Conservation (phyloP, 2,797 vertebrate genomes). For the Thripadectes ignobilis region DNA sequence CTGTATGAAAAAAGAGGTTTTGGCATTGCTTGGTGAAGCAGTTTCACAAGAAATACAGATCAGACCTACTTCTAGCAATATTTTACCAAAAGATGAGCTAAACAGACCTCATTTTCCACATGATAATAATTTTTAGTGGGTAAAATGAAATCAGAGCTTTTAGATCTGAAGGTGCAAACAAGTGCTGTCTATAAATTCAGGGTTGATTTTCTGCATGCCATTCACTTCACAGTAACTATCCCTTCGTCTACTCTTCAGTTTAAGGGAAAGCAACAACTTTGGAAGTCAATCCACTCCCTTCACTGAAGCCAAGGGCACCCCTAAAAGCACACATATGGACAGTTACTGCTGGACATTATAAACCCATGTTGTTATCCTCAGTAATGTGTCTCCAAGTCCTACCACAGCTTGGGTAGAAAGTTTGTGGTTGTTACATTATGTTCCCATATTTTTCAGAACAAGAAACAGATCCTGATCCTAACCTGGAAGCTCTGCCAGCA, state of each 20-base stretch:
- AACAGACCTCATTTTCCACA: neutral
- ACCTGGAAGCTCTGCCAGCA: neutral
- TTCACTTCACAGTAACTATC: neutral
- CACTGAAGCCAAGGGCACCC: neutral
- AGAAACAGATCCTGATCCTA: neutral
- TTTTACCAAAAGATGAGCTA: neutral
- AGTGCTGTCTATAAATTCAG: neutral
- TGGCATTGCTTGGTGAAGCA: neutral
- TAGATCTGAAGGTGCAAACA: neutral
- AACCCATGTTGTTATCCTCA: neutral
- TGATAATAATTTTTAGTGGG: neutral
- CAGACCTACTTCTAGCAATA: neutral
- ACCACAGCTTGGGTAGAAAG: neutral
- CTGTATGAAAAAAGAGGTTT: neutral
- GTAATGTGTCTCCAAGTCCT: neutral
- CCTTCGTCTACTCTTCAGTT: neutral
- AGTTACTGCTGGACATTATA: neutral
- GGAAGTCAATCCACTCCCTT: neutral
- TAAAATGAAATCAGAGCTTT: neutral
- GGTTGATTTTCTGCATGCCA: neutral
- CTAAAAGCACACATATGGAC: neutral
- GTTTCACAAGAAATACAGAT: slow-evolving; percentile 18
- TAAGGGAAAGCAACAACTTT: neutral
- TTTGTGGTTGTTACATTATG: neutral
- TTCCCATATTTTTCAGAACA: neutral